Evolutionary conservation across 2,888 invertebrate genomes (phyloP), one percentile per base, ranked within the genome.

Genomic region (Leucania comma): DNA sequence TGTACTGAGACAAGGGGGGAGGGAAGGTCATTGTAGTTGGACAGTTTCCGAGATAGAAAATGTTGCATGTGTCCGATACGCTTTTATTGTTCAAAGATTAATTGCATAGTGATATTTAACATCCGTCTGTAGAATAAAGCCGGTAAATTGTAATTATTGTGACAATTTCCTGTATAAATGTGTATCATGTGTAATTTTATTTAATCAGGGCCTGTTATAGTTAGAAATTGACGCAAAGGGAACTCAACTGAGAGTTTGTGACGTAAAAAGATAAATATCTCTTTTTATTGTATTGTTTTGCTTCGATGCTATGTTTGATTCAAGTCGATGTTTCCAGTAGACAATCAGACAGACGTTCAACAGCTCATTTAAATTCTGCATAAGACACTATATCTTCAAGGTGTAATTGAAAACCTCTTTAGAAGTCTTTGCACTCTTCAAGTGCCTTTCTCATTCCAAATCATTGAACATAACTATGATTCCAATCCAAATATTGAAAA

Each of bases 91-190:
- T 57, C 60, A 62, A 80, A 82, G 85, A 86, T 86, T 87, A 80
- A 88, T 88, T 83, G 68, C 75, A 79, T 72, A 78, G 86, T 81
- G 82, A 86, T 85, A 87, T 81, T 80, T 72, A 77, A 74, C 82
- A 84, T 86, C 84, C 81, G 78, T 82, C 75, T 75, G 65, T 50
- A 32, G 66, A 68, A 66, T 72, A 66, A 67, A 53, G 60, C 75
- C 48, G 79, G 76, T 75, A 77, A 70, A 68, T 67, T 42, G 71
- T 70, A 57, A 79, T 81, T 58, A 79, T 71, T 61, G 69, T 54
- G 68, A 72, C 82, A 72, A 77, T 71, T 82, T 82, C 82, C 82
- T 80, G 74, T 67, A 35, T 62, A 56, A 54, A 68, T 66, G 60
- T 42, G 35, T 74, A 53, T 64, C 48, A 24, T 53, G n/a, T 54